Evolutionary conservation across 2,888 invertebrate species (phyloP).

Genomic region (Oxyscelio sp.): DNA sequence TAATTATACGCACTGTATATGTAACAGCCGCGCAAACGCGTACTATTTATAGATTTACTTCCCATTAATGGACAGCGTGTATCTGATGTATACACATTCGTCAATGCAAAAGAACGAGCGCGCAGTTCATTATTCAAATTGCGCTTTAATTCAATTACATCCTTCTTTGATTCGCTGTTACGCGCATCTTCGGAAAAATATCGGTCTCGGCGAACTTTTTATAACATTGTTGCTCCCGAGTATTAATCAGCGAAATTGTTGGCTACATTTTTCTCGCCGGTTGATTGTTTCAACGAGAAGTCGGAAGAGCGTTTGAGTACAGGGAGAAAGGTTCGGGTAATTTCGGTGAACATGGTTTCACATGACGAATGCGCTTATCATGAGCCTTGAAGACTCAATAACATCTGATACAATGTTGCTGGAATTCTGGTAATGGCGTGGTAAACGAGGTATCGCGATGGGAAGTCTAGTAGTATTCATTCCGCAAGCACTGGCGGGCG

Average conservation of each 20-base stretch:
- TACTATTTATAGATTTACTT: slow-evolving; percentile 76
- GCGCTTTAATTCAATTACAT: slow-evolving; percentile 68
- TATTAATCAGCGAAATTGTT: slow-evolving; percentile 46
- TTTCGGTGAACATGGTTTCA: no score
- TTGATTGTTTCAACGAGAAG: no score
- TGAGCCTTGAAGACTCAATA: no score
- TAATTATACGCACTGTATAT: slow-evolving; percentile 74
- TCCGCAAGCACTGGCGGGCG: no score
- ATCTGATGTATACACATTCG: slow-evolving; percentile 48
- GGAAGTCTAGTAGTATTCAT: no score
- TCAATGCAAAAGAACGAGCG: slow-evolving; percentile 47
- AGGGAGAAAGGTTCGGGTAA: no score
- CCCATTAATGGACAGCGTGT: slow-evolving; percentile 70
- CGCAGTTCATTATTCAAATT: slow-evolving; percentile 63
- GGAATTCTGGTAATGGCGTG: no score
- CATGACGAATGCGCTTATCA: no score
- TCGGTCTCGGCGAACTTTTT: neutral
- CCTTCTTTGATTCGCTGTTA: slow-evolving; percentile 45
- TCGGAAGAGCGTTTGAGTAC: no score
- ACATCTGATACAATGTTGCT: no score
- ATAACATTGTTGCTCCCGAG: slow-evolving; percentile 17
- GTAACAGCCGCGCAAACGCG: slow-evolving; percentile 59
- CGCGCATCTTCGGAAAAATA: slow-evolving; percentile 10
- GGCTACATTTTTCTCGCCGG: slow-evolving; percentile 24
- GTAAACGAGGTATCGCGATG: no score